phyloP scores from a whole-genome alignment of 1,140 invertebrate species.

The Drosophila repletoides region DNA sequence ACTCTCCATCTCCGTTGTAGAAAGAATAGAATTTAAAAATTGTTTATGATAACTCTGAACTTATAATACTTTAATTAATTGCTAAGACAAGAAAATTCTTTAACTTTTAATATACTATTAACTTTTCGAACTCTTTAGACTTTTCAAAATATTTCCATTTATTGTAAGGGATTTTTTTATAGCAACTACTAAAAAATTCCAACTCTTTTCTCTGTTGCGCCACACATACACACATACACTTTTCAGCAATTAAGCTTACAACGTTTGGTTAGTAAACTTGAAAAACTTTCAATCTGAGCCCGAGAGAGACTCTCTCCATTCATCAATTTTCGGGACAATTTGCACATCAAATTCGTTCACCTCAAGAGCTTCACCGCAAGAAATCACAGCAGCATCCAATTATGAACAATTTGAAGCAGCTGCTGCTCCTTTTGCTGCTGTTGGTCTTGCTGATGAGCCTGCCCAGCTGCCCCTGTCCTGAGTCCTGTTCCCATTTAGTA shows the following conservation, averaged over 20 bases:
- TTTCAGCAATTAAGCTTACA: slow-evolving; percentile 23
- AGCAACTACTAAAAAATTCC: too few species aligned
- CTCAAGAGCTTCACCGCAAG: slow-evolving; percentile 40
- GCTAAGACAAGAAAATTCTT: too few species aligned
- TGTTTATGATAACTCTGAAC: too few species aligned
- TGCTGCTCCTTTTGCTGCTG: slow-evolving; percentile 28
- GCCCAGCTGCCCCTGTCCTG: not conserved
- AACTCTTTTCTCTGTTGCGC: not conserved
- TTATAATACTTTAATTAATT: too few species aligned
- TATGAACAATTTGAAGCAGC: slow-evolving; percentile 61
- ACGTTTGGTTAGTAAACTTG: slow-evolving; percentile 9
- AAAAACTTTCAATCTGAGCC: not conserved
- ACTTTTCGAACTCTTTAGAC: too few species aligned
- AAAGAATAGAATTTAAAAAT: too few species aligned
- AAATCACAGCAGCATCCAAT: slow-evolving; percentile 62
- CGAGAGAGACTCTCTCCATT: not conserved
- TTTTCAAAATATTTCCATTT: too few species aligned
- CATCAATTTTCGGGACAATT: slow-evolving; percentile 46
- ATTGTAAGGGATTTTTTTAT: too few species aligned
- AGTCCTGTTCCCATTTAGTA: not conserved
- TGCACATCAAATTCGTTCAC: slow-evolving; percentile 48
- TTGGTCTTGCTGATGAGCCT: not conserved
- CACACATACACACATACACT: too few species aligned
- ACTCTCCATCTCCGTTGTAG: too few species aligned
- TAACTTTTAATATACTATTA: too few species aligned